Evolutionary conservation across 2,113 vertebrate species (phyloP), one percentile per base, ranked within the genome.

Genomic region (Parus major): DNA sequence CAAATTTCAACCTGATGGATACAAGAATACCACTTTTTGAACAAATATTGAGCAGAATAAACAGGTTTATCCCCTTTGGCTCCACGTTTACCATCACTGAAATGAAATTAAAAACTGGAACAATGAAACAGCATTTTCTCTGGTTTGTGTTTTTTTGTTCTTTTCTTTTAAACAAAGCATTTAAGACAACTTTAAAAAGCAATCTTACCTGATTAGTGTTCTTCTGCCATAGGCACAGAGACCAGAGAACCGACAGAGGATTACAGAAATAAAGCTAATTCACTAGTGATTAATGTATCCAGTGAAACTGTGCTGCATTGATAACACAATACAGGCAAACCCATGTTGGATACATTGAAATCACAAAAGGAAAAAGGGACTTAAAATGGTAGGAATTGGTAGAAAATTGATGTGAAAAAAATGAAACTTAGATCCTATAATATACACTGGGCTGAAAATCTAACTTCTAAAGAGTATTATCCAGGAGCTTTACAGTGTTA

Each of bases 121-220:
- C 87, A 98, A 97, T 95, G 71, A 98, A 98, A 97, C 95, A 97
- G 95, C 98, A 98, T 97, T 97, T 97, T 97, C 91, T 94, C 92
- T 84, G 41, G 14, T 88, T 95, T 86, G 46, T 76, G 47, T 11
- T 19, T 79, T 86, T 88, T 88, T 96, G 73, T 95, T 97, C 90
- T 97, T 98, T 98, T 98, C 95, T 98, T 97, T 98, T 94, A 97
- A 94, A 97, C 97, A 98, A 98, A 97, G 97, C 96, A 98, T 98
- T 98, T 97, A 98, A 98, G 97, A 98, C 97, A 98, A 98, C 98
- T 98, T 98, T 98, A 97, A 98, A 98, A 98, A 98, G 94, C 96
- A 98, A 98, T 98, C 98, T 98, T 98, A 98, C 98, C 98, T 98
- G 96, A 53, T 91, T 89, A 88, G 86, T 53, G 68, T 95, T 98